Base-by-base conservation (phyloP, 2,888 invertebrate species). In the Phyllotreta striolata region DNA sequence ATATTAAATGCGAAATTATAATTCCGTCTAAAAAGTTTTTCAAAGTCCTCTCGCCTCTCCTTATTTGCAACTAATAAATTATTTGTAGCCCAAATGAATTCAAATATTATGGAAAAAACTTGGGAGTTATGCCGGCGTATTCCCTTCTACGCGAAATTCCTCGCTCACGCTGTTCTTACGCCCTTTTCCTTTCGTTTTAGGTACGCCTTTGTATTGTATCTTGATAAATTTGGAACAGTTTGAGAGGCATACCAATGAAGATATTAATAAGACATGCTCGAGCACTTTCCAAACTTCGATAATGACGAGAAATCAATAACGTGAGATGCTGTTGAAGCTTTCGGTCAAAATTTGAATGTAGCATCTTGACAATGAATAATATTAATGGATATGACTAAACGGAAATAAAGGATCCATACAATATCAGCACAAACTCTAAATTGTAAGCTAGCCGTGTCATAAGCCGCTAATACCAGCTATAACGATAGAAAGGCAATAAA, bases 201-300 rank as follows among this genome's bases (percentile, higher is more conserved):
- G 10, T 52, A 52, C 38, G 12, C 10, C 10, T 9, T 34, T 52
- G 52, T 8, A 52, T 52, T 52, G 44, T 44, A 44, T 38, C 3
- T 24, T 52, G 52, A 52, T 52, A 47, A 47, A 47, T 47, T 47
- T 47, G 14, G 47, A 24, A 47, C 47, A 47, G 47, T 47, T 47
- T n/a, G 47, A 13, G 13, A 47, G 13, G 47, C 47, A 47, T 47
- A 47, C 47, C 47, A 47, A 47, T 47, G 47, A 47, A 47, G 47
- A 47, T 56, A 56, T 56, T 56, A 56, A 56, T 56, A 55, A 55
- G 55, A 55, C n/a, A 46, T 56, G 56, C 46, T 56, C 56, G 13
- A 37, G 44, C 37, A 37, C 44, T 56, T 52, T 38, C 37, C 44
- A 44, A 56, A 56, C 44, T 56, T 56, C 35, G 56, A 56, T 56